Evolutionary conservation across 2,113 vertebrate species (phyloP).

Genomic region (Pardalotus punctatus): DNA sequence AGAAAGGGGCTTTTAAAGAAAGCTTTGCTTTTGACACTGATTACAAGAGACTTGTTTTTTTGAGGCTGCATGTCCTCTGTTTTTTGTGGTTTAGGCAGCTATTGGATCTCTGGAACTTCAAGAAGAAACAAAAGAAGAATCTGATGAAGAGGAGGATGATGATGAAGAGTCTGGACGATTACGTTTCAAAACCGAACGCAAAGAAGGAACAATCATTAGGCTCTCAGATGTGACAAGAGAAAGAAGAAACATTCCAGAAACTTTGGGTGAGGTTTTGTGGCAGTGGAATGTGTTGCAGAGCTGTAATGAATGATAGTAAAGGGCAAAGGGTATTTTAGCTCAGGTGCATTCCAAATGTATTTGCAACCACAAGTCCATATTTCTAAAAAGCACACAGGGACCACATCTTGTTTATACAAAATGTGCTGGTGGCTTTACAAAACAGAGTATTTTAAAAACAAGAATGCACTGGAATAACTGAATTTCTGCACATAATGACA

Average conservation of each 20-base stretch:
- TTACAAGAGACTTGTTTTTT: background rate
- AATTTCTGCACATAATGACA: background rate
- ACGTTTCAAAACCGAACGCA: conserved; percentile 95
- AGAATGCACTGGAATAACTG: background rate
- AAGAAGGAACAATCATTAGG: conserved; percentile 89
- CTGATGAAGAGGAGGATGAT: conserved; percentile 94
- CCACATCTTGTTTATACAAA: accelerated
- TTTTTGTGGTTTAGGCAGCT: conserved; percentile 72
- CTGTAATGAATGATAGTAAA: background rate
- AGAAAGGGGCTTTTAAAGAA: background rate
- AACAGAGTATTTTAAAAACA: background rate
- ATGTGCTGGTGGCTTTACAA: background rate
- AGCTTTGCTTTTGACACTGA: background rate
- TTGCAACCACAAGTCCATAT: accelerated
- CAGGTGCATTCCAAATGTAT: background rate
- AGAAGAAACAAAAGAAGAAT: conserved; percentile 79
- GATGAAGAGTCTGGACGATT: conserved; percentile 89
- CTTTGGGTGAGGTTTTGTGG: conserved; percentile 81
- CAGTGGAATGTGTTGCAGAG: background rate
- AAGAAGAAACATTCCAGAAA: conserved; percentile 95
- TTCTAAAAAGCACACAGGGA: background rate
- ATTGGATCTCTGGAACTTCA: conserved; percentile 77
- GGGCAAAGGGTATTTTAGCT: background rate
- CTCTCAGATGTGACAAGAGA: conserved; percentile 87
- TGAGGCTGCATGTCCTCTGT: background rate